Base-by-base conservation (phyloP, 2,797 vertebrate species). In the Arrhamphus sclerolepis region DNA sequence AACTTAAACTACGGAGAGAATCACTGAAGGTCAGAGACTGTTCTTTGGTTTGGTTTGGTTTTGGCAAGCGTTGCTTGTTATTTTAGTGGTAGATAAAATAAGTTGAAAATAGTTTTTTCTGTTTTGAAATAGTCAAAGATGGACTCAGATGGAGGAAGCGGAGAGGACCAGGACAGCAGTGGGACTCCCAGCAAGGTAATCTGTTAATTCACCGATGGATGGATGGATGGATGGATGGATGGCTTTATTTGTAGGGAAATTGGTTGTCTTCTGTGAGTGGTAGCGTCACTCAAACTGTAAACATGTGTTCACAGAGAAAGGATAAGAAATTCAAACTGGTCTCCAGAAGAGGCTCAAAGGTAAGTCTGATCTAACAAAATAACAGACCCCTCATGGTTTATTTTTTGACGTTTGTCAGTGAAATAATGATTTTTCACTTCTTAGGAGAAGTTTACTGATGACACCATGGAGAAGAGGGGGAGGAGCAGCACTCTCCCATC, bases 301-400 rank as follows among this genome's bases (percentile, higher is more conserved):
- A 59, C 9, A 4, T 55, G 40, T 61, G 4, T 75, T 66, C n/a
- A 42, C 73, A 93, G 92, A 92, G 80, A 77, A 89, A 80, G 39
- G 70, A 83, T 3, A 85, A 6, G 31, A 89, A 78, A 51, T 70
- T 76, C 40, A 70, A 16, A 0, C 10, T 84, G 0, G 11, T 80
- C 1, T 69, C 86, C 44, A 84, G 77, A 64, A 82, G 84, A 81
- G 58, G 70, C 1, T 90, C 89, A 3, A 92, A 92, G 89, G 92
- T 93, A 81, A 55, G 19, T 14, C 22, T 41, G n/a, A 42, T 47
- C 19, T 0, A 10, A 19, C 39, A 56, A 6, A 7, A 1, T 14
- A 0, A 0, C 40, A n/a, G 1, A 17, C n/a, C n/a, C 13, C 8
- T 9, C n/a, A 18, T 43, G n/a, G 8, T 63, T 21, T 29, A 1